Evolutionary conservation across 2,113 vertebrate genomes (phyloP).

Genomic region (Chinchilla lanigera): DNA sequence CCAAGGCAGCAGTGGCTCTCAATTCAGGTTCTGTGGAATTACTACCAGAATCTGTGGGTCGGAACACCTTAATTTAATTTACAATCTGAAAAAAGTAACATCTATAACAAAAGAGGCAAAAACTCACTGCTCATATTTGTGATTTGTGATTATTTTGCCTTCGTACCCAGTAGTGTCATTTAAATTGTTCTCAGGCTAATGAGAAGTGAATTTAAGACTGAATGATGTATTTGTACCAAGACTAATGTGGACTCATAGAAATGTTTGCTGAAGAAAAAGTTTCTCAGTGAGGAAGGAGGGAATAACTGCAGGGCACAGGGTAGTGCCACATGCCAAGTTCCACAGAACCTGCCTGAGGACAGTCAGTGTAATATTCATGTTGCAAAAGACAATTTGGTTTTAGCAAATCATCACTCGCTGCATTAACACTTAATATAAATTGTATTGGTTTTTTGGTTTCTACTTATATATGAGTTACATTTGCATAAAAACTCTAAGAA

Average conservation of each 20-base stretch:
- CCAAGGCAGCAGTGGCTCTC: not conserved
- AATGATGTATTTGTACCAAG: constrained; percentile 1
- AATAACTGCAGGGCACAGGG: not conserved
- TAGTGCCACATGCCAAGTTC: not conserved
- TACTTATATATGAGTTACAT: constrained; percentile 8
- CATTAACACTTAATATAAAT: not conserved
- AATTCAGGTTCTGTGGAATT: not conserved
- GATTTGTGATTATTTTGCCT: not conserved
- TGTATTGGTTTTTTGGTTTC: not conserved
- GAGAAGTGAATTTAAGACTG: constrained; percentile 51
- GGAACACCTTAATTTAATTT: not conserved
- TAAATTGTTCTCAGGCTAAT: constrained; percentile 49
- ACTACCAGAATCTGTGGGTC: not conserved
- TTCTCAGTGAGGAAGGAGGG: not conserved
- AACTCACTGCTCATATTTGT: not conserved
- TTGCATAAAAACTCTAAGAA: constrained; percentile 37
- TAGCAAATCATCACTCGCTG: not conserved
- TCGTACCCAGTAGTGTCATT: not conserved
- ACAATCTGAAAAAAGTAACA: constrained; percentile 29
- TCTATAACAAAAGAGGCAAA: not conserved
- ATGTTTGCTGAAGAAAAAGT: not conserved
- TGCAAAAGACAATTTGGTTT: not conserved
- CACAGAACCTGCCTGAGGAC: not conserved
- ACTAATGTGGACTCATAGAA: not conserved
- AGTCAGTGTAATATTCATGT: not conserved